Conservation (phyloP, 1,140 invertebrate genomes). For the Agraylea sexmaculata region DNA sequence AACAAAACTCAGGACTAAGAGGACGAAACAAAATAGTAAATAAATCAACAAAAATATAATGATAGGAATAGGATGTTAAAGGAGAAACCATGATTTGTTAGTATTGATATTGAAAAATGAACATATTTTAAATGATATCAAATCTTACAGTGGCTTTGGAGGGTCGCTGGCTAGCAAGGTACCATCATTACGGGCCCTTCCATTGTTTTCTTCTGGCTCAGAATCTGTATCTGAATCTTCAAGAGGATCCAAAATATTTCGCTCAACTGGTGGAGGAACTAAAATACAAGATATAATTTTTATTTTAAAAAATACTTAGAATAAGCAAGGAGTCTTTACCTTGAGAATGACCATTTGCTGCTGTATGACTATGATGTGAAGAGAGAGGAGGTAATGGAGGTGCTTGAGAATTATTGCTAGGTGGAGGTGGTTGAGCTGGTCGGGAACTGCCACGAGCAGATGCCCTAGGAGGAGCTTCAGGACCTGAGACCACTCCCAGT, state of each 20-base stretch:
- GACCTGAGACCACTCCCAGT: conserved; percentile 59
- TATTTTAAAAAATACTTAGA: conserved; percentile 3
- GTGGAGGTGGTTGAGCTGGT: conserved; percentile 43
- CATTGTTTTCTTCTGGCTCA: conserved; percentile 53
- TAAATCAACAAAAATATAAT: conserved; percentile 21
- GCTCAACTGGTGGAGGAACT: conserved; percentile 35
- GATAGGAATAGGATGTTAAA: conserved; percentile 14
- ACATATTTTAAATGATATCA: not conserved
- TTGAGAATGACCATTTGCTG: conserved; percentile 22
- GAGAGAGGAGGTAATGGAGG: conserved; percentile 22
- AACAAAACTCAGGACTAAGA: conserved; percentile 74
- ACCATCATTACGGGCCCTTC: conserved; percentile 71
- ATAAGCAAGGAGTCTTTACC: conserved; percentile 13
- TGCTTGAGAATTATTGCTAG: conserved; percentile 36
- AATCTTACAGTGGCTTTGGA: conserved; percentile 86
- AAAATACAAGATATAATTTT: conserved; percentile 9
- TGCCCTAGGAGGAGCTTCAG: conserved; percentile 44
- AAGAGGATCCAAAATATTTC: conserved; percentile 41
- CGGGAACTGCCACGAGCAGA: conserved; percentile 31
- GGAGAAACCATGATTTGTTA: not conserved
- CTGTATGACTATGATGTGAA: conserved; percentile 18
- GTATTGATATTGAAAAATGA: not conserved
- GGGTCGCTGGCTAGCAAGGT: conserved; percentile 91
- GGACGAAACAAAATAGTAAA: conserved; percentile 25
- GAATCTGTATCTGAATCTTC: conserved; percentile 55